These are phyloP conservation scores for Unio pictorum DNA, from an alignment of 2,888 invertebrate genomes.

Conservation along the genomic window DNA sequence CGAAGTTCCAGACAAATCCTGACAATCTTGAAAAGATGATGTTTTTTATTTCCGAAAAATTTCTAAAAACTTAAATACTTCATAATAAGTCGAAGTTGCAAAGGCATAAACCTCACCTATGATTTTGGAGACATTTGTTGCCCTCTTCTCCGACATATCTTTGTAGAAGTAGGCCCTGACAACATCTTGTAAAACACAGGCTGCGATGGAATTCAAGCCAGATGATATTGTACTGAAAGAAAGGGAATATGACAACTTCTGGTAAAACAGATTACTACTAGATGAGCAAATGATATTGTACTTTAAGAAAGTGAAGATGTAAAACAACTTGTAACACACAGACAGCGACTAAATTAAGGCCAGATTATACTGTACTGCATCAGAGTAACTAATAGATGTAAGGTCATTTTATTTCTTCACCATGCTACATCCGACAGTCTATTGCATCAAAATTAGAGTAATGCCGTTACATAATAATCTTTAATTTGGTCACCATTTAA, in stretches of 20 bases:
- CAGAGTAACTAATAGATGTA: no score
- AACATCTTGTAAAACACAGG: conserved; percentile 86
- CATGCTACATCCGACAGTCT: no score
- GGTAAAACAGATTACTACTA: conserved; percentile 84
- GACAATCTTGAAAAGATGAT: no score
- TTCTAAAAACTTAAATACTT: no score
- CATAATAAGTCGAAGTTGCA: no score
- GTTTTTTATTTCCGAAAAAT: no score
- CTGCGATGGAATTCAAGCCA: conserved; percentile 92
- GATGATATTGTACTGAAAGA: conserved; percentile 89
- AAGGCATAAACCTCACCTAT: conserved; percentile 73
- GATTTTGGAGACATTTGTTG: conserved; percentile 83
- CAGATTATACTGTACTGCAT: conserved; percentile 93
- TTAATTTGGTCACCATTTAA: no score
- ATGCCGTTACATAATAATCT: no score
- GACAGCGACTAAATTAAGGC: conserved; percentile 91
- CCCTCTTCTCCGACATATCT: conserved; percentile 82
- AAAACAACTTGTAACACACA: conserved; percentile 75
- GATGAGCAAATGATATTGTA: conserved; percentile 94
- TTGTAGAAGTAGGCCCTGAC: conserved; percentile 81
- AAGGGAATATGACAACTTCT: neutral
- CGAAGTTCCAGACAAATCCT: no score
- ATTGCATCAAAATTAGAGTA: no score
- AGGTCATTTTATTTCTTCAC: no score
- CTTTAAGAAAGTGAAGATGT: conserved; percentile 73